These are phyloP conservation scores for Labeo calbasu DNA, from an alignment of 2,797 vertebrate species.

Conservation along the genomic window DNA sequence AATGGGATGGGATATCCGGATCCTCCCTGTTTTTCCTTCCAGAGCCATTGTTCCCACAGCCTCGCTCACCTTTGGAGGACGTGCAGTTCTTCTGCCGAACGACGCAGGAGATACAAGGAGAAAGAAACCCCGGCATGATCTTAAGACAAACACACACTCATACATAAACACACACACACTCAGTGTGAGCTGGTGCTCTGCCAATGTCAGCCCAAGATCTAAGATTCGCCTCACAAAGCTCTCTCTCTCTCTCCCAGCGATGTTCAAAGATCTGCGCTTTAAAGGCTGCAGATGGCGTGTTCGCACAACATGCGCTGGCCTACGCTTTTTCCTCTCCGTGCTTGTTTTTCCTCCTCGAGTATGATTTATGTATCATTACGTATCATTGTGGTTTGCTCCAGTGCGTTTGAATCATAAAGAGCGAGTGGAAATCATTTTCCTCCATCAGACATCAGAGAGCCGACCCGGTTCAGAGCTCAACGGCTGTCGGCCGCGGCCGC, in stretches of 20 bases:
- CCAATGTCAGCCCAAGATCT: constrained; percentile 36
- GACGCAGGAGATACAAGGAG: not conserved
- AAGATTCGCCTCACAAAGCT: constrained; percentile 5
- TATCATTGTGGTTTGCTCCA: constrained; percentile 67
- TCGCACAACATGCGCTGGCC: constrained; percentile 36
- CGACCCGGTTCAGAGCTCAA: constrained; percentile 74
- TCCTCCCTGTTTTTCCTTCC: constrained; percentile 71
- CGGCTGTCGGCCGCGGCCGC: constrained; percentile 56
- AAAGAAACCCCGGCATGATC: not conserved
- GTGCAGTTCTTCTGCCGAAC: not conserved
- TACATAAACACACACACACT: constrained; percentile 2
- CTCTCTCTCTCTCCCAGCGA: constrained; percentile 22
- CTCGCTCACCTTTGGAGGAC: constrained; percentile 32
- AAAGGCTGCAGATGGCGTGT: constrained; percentile 49
- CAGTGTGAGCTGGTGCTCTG: constrained; percentile 33
- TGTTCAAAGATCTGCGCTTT: constrained; percentile 31
- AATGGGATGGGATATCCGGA: constrained; percentile 80
- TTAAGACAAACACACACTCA: constrained; percentile 27
- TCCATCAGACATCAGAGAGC: constrained; percentile 73
- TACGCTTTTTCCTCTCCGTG: constrained; percentile 61
- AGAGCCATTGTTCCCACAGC: constrained; percentile 66
- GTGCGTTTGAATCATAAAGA: constrained; percentile 43
- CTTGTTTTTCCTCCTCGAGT: constrained; percentile 61
- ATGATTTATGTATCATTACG: constrained; percentile 69
- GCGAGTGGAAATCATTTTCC: constrained; percentile 63